phyloP scores from a whole-genome alignment of 2,797 vertebrate species.

The Syndactyla subalaris region DNA sequence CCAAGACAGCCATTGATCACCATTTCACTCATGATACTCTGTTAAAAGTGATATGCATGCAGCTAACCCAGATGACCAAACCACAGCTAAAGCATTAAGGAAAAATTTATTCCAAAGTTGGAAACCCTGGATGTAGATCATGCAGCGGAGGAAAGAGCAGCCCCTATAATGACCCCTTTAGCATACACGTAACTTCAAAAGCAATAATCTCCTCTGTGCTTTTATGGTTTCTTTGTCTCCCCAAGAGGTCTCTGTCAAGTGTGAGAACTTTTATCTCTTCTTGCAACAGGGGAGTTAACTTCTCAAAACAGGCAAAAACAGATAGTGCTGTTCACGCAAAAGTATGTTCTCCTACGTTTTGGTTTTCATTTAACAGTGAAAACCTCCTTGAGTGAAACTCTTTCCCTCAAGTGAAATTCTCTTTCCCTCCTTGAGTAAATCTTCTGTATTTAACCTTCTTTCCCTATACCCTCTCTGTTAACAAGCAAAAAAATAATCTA shows the following conservation, averaged over 20 bases:
- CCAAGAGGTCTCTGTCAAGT: neutral
- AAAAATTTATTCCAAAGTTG: neutral
- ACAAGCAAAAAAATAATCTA: neutral
- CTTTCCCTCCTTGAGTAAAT: neutral
- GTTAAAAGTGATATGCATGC: neutral
- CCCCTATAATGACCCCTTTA: neutral
- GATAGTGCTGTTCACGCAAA: neutral
- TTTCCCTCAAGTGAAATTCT: neutral
- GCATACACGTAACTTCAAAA: neutral
- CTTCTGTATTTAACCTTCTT: neutral
- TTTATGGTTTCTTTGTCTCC: neutral
- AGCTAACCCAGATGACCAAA: neutral
- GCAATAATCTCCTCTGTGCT: neutral
- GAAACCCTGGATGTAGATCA: neutral
- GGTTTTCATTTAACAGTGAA: neutral
- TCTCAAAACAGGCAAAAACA: neutral
- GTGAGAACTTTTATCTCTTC: neutral
- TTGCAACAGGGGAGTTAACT: neutral
- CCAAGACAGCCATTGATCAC: neutral
- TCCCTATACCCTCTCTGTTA: neutral
- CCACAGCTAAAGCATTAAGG: neutral
- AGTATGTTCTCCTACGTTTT: neutral
- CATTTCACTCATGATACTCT: neutral
- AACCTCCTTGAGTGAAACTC: neutral
- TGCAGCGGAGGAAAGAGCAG: neutral